A percentile compares a stretch with the other conserved stretches of the same genome.
Evolutionary conservation across 2,888 invertebrate species (phyloP).

Genomic region (Parnassius smintheus): DNA sequence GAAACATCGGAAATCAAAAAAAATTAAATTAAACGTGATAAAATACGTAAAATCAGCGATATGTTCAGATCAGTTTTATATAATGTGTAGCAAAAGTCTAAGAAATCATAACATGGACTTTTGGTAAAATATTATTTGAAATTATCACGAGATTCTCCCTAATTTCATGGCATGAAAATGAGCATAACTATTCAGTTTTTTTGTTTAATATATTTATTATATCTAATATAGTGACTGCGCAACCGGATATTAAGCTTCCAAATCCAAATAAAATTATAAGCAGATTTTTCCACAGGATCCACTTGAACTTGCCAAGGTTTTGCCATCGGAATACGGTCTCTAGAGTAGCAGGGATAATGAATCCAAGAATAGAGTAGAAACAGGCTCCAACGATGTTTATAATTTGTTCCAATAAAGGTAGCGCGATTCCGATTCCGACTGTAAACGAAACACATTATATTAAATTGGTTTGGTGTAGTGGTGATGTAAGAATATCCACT

Average conservation of each 20-base stretch:
- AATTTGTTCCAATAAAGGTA: constrained; percentile 72
- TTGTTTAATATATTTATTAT: constrained; percentile 74
- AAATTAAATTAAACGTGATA: too few relatives aligned
- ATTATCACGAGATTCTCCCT: too few relatives aligned
- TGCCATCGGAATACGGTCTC: constrained; percentile 87
- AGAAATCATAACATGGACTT: too few relatives aligned
- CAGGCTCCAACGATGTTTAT: constrained; percentile 75
- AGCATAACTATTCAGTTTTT: constrained; percentile 42
- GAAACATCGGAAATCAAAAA: too few relatives aligned
- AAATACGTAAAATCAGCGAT: too few relatives aligned
- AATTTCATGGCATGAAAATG: too few relatives aligned
- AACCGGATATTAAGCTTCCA: constrained; percentile 84
- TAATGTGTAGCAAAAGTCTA: too few relatives aligned
- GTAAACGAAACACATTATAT: constrained; percentile 34
- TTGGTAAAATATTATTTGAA: too few relatives aligned
- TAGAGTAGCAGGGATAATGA: constrained; percentile 86
- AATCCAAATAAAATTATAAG: constrained; percentile 82
- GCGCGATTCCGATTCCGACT: constrained; percentile 73
- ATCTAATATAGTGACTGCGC: constrained; percentile 67
- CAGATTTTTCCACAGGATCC: constrained; percentile 86
- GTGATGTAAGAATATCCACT: too few relatives aligned
- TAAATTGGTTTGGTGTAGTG: too few relatives aligned
- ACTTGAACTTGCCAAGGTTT: constrained; percentile 83
- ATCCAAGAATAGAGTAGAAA: constrained; percentile 87
- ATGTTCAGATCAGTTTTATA: too few relatives aligned